phyloP scores from a whole-genome alignment of 2,888 invertebrate species.

The Phaedon cochleariae region DNA sequence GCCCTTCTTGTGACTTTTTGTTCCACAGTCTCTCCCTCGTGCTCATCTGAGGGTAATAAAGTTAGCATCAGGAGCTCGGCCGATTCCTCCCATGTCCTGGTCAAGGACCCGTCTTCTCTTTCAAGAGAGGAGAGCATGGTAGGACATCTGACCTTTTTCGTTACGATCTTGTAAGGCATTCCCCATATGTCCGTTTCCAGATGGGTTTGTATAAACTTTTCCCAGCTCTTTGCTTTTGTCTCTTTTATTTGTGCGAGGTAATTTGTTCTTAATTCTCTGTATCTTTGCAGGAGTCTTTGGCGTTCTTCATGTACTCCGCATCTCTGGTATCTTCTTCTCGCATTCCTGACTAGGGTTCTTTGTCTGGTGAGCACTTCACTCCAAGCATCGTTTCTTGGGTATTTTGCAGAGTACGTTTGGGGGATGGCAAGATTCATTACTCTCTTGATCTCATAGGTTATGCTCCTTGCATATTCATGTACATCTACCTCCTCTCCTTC shows the following conservation, averaged over 20 bases:
- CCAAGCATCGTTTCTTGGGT: neutral
- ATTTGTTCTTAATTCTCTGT: neutral
- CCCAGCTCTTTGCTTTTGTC: slow-evolving; percentile 11
- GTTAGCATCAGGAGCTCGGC: neutral
- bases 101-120: slow-evolving; percentile 10
- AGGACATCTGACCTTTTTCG: no score
- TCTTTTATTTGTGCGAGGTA: neutral
- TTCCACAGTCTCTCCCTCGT: neutral
- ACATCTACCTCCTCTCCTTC: no score
- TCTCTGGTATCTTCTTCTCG: neutral
- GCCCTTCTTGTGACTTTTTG: neutral
- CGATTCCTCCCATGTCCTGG: slow-evolving; percentile 11
- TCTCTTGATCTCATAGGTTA: neutral
- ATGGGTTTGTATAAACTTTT: neutral
- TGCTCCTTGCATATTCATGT: no score
- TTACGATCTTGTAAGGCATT: no score
- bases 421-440: neutral
- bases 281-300: neutral
- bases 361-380: neutral
- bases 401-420: neutral
- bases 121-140: neutral
- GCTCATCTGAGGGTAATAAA: neutral
- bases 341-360: neutral
- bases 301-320: neutral
- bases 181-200: neutral